Conservation (phyloP, 2,888 invertebrate species). For the Lasioglossum zephyrum region DNA sequence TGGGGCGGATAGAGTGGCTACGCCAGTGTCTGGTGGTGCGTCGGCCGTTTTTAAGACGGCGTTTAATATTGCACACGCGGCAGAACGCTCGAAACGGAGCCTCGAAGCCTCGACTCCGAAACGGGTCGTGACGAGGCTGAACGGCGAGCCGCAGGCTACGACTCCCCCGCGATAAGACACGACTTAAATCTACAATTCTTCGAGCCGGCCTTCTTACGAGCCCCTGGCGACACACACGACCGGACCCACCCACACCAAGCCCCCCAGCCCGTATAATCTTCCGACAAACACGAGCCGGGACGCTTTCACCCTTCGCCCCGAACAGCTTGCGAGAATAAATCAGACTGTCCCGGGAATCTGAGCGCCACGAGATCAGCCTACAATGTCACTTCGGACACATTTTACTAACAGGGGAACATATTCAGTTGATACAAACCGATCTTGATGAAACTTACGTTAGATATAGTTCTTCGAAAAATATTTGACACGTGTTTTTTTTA, state of each 20-base stretch:
- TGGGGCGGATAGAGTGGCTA: neutral
- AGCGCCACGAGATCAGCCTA: neutral
- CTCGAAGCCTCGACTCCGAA: slow-evolving; percentile 39
- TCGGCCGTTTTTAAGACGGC: slow-evolving; percentile 51
- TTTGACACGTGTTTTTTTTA: too few relatives aligned
- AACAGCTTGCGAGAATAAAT: slow-evolving; percentile 1
- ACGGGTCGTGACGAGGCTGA: slow-evolving; percentile 60
- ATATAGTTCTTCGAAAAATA: too few relatives aligned
- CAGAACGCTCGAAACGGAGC: slow-evolving; percentile 55
- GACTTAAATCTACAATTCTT: slow-evolving; percentile 79
- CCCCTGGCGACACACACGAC: slow-evolving; percentile 60
- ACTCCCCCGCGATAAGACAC: slow-evolving; percentile 80
- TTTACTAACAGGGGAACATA: neutral
- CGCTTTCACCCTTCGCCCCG: neutral
- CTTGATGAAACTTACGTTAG: too few relatives aligned
- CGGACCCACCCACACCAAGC: slow-evolving; percentile 1
- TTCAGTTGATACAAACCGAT: too few relatives aligned
- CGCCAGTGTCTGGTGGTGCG: slow-evolving; percentile 24
- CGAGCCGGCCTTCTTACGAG: slow-evolving; percentile 58
- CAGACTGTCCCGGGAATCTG: neutral
- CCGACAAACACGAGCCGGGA: slow-evolving; percentile 16
- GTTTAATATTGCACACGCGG: slow-evolving; percentile 54
- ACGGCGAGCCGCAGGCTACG: slow-evolving; percentile 71
- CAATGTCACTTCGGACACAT: neutral
- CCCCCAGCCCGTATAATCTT: slow-evolving; percentile 27